Conservation (phyloP, 2,888 invertebrate genomes). For the Schizotus pectinicornis region DNA sequence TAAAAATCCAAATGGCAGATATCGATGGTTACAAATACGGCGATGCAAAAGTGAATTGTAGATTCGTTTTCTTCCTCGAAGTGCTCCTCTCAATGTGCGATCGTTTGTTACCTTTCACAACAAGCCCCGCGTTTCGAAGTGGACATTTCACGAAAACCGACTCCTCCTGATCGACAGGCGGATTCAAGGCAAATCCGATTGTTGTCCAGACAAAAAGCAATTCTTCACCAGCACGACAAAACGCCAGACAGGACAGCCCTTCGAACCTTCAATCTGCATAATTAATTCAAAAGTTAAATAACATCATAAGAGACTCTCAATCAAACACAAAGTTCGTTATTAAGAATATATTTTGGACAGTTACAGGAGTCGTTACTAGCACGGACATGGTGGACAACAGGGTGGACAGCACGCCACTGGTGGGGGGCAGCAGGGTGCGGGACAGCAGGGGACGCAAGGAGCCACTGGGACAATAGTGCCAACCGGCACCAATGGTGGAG, state of each 20-base stretch:
- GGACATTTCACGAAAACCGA: slow-evolving; percentile 16
- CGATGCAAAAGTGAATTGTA: slow-evolving; percentile 31
- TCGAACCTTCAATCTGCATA: no score
- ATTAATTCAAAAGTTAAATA: no score
- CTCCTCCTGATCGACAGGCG: slow-evolving; percentile 11
- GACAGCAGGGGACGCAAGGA: slow-evolving; percentile 38
- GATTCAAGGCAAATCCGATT: background rate
- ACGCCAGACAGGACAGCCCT: no score
- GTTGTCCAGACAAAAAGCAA: no score
- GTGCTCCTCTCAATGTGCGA: slow-evolving; percentile 1
- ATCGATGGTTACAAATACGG: slow-evolving; percentile 40
- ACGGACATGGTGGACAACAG: slow-evolving; percentile 40
- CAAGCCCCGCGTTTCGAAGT: slow-evolving; percentile 5
- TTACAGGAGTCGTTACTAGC: slow-evolving; percentile 17
- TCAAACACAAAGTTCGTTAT: no score
- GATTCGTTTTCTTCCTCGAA: slow-evolving; percentile 14
- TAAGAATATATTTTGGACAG: no score
- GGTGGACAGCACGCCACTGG: slow-evolving; percentile 39
- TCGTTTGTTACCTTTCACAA: slow-evolving; percentile 27
- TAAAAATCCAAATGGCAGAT: slow-evolving; percentile 37
- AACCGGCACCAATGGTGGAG: slow-evolving; percentile 47
- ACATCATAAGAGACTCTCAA: no score
- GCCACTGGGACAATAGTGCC: slow-evolving; percentile 40
- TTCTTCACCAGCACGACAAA: no score
- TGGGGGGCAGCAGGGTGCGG: slow-evolving; percentile 43